A percentile compares a stretch with the other conserved stretches of the same genome.
Evolutionary conservation across 2,113 vertebrate species (phyloP).

Genomic region (Nothoprocta pentlandii): DNA sequence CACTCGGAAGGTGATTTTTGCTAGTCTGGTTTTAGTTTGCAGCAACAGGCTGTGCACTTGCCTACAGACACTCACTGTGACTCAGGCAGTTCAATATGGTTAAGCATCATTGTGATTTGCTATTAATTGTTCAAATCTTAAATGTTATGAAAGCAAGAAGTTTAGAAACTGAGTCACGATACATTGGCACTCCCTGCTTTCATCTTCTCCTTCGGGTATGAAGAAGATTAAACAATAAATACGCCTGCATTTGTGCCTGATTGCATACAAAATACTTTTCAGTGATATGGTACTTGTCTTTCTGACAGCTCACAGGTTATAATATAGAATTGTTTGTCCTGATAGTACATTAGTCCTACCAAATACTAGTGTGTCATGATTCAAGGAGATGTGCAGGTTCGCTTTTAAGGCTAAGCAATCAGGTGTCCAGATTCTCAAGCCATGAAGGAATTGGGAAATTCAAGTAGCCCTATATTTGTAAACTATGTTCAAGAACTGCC

Average conservation of each 20-base stretch:
- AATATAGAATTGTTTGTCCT: not conserved
- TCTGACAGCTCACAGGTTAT: not conserved
- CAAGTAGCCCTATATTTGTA: not conserved
- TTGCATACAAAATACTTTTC: not conserved
- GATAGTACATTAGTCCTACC: not conserved
- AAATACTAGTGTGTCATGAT: not conserved
- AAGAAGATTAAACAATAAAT: not conserved
- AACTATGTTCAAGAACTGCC: not conserved
- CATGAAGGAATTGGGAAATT: not conserved
- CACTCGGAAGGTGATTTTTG: not conserved
- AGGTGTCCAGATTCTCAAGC: not conserved
- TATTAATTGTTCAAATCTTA: not conserved
- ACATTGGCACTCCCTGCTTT: not conserved
- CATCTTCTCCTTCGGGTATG: not conserved
- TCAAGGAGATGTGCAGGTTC: not conserved
- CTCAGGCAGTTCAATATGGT: not conserved
- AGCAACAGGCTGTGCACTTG: not conserved
- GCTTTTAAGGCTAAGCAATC: not conserved
- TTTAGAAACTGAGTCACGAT: not conserved
- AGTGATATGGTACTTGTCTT: not conserved
- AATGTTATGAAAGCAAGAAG: not conserved
- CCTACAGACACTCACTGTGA: not conserved
- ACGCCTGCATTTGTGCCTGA: not conserved
- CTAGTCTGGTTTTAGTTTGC: not conserved
- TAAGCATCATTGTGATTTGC: not conserved